Evolutionary conservation across 2,888 invertebrate genomes (phyloP), one percentile per base, ranked within the genome.

Genomic region (Rambutsinella grinnellia): DNA sequence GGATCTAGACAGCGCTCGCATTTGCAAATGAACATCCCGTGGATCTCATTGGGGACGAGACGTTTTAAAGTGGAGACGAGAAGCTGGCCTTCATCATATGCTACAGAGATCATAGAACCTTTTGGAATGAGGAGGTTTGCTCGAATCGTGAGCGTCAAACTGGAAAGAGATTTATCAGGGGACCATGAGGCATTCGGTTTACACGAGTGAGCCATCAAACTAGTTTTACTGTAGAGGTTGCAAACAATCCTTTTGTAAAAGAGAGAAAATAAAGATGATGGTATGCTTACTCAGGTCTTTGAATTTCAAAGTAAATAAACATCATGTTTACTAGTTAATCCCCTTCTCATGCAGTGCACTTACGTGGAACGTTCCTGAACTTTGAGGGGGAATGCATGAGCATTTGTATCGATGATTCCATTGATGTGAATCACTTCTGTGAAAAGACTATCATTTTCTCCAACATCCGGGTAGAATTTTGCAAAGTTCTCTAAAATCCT

Each of bases 391-490:
- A 82, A 62, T 47, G 80, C 62, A 56, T 82, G 82, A 57, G 78
- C 79, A 63, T 82, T 82, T 47, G 72, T 70, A 62, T 82, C 82
- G 36, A 80, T 66, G 56, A 81, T 80, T 1, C 81, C 81, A 67
- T 76, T 76, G 49, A 81, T 62, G 70, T 28, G 71, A 44, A 74
- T 44, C 53, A 81, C 68, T 46, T 80, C 79, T 27, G 69, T 65
- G 24, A 69, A 57, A 3, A 24, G 69, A 28, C 58, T 60, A 5
- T 57, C 53, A 17, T 47, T 65, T 47, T 15, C 49, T 57, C n/a
- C 51, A 13, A 1, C 36, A 8, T 26, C 62, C n/a, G 75, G 71
- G 24, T 62, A 67, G 53, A 72, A 81, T 21, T 60, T 63, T 24
- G 13, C 15, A 54, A 82, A 77, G 44, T 82, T 82, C 27, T 77